Evolutionary conservation across 2,888 invertebrate genomes (phyloP), one percentile per base, ranked within the genome.

Genomic region (Thera obeliscata): DNA sequence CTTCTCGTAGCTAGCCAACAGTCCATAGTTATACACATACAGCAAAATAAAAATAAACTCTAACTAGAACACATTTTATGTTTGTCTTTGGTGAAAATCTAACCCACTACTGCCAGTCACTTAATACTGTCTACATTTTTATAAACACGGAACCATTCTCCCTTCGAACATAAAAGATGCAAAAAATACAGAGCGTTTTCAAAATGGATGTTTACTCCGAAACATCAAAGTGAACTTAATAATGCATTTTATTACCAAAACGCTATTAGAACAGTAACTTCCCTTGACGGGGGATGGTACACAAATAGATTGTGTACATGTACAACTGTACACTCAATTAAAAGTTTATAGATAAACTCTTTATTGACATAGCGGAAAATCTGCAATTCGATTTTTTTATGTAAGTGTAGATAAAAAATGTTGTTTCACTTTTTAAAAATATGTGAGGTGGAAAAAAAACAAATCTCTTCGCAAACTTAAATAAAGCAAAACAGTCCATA

Each of bases 221-320:
- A 68, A 86, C 81, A 86, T 87, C 87, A 87, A 88, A 86, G 76
- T 61, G 74, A 77, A 87, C 86, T 90, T 89, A 90, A 89, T 90
- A 90, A 89, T 90, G 87, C 83, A 79, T 82, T 87, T 88, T 87
- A 87, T 87, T 87, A 87, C 65, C 68, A 64, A 48, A 68, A 65
- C 56, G 70, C 64, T 52, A 67, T 70, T 70, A 69, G 72, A 57
- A 55, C 22, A 50, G 63, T 12, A 56, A 61, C 62, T 58, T 33
- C 61, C 50, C 55, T 11, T 58, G n/a, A 11, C 38, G 68, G 75
- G 76, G 76, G 78, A 81, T 78, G 81, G 73, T 82, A 80, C 83
- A 82, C 81, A 81, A 69, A 71, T 69, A 69, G 62, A 62, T 62
- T 57, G 61, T 77, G 66, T 57, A 22, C 22, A 22, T 22, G 22